Conservation (phyloP, 1,140 invertebrate species). For the Drosophila trapezifrons region DNA sequence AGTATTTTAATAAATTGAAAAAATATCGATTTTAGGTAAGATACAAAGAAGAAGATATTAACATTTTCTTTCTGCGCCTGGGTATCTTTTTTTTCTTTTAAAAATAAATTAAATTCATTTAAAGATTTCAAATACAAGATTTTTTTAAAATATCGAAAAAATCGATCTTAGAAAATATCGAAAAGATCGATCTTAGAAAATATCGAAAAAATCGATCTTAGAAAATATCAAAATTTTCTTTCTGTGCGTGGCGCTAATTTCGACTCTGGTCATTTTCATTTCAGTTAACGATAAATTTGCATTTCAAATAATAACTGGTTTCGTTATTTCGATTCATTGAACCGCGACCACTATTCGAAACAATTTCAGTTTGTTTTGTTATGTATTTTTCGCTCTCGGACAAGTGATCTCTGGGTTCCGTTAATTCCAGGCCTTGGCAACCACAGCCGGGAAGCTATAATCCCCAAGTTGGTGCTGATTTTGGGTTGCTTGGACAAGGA, state of each 20-base stretch:
- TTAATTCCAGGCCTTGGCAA: constrained; percentile 27
- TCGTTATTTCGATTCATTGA: constrained; percentile 50
- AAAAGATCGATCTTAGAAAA: neutral
- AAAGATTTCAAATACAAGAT: too few species aligned
- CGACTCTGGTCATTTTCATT: constrained; percentile 51
- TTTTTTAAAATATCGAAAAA: neutral
- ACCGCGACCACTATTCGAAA: constrained; percentile 48
- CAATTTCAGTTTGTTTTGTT: constrained; percentile 39
- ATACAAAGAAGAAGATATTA: too few species aligned
- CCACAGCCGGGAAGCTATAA: constrained; percentile 9
- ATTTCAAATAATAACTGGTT: constrained; percentile 70
- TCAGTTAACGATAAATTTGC: constrained; percentile 54
- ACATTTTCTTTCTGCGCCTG: too few species aligned
- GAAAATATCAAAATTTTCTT: neutral
- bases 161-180: neutral
- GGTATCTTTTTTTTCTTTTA: too few species aligned
- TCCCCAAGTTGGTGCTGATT: constrained; percentile 12
- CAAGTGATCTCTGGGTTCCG: constrained; percentile 31
- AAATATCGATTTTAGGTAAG: neutral
- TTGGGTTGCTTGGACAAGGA: constrained; percentile 4
- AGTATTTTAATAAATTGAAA: too few species aligned
- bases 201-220: too few species aligned
- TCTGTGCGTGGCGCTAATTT: constrained; percentile 5
- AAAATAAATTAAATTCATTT: too few species aligned
- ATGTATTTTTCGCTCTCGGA: constrained; percentile 8